These are phyloP conservation scores for Capreolus pygargus DNA, from an alignment of 2,113 vertebrate genomes.

Conservation along the genomic window DNA sequence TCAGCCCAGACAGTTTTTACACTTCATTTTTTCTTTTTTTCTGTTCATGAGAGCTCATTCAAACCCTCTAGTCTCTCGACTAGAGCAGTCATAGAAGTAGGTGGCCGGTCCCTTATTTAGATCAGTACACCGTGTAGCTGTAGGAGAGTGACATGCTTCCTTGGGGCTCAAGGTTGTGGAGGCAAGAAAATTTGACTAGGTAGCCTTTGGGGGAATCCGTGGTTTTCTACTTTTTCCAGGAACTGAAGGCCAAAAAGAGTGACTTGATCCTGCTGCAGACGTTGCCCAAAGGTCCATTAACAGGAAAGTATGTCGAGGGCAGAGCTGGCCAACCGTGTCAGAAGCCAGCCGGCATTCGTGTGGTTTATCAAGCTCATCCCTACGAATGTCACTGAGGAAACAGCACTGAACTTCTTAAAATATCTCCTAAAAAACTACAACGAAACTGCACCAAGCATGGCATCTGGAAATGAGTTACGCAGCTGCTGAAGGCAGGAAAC, in stretches of 20 bases:
- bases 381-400: conserved; percentile 21
- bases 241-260: neutral
- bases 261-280: neutral
- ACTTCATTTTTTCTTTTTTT: neutral
- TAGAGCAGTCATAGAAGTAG: neutral
- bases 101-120: neutral
- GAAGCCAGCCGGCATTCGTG: neutral
- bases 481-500: neutral
- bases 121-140: neutral
- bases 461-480: neutral
- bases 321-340: neutral
- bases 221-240: neutral
- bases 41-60: neutral
- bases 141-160: neutral
- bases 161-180: neutral
- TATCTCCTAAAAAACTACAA: neutral
- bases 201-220: neutral
- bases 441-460: conserved; percentile 8
- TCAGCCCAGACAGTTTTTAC: neutral
- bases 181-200: neutral
- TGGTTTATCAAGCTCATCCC: conserved; percentile 18
- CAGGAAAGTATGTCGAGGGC: neutral
- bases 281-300: neutral
- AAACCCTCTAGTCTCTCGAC: neutral
- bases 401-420: conserved; percentile 32